Evolutionary conservation across 2,113 vertebrate genomes (phyloP), one percentile per base, ranked within the genome.

Genomic region (Myrmecobius fasciatus): DNA sequence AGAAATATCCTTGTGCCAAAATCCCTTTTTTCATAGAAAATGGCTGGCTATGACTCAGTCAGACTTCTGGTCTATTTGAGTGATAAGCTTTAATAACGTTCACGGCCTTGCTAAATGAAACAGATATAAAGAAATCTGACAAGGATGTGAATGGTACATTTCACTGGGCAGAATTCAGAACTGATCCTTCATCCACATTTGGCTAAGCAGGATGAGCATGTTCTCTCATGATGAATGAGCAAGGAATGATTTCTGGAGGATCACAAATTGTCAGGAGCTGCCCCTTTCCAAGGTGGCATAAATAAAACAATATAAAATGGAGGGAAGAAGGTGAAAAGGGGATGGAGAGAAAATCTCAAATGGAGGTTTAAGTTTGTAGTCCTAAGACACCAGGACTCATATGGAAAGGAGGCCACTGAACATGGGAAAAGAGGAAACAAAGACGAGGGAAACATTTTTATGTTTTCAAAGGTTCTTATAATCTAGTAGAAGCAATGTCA

Each of bases 71-170:
- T 60, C 91, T 96, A 28, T n/a, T 53, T 53, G 3, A 24, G 22
- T 95, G 92, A 67, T 94, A 95, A 95, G 52, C 89, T 89, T 93
- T 54, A 96, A 88, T 95, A 96, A 91, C 95, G 95, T 96, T 93
- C 36, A 93, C 92, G 47, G 92, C 43, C 36, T 89, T 93, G 31
- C 89, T 98, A 96, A 97, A 83, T 94, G 93, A 97, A 97, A 96
- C 94, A 97, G 93, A 95, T 94, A 51, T 25, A 94, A 94, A 51
- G 60, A 94, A 97, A 96, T 93, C 26, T 46, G 89, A 95, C 89
- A 95, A 97, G 95, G 56, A 97, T 96, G 93, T 91, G 91, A 95
- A 90, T 93, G 93, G 93, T 92, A n/a, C 91, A 51, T 43, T 51
- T 25, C 83, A 95, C 89, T 52, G 90, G n/a, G 90, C 12, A 48